Percentiles rank a stretch among this genome's conserved stretches.
phyloP scores from a whole-genome alignment of 2,888 invertebrate species.

The Trissoscelio sp. region DNA sequence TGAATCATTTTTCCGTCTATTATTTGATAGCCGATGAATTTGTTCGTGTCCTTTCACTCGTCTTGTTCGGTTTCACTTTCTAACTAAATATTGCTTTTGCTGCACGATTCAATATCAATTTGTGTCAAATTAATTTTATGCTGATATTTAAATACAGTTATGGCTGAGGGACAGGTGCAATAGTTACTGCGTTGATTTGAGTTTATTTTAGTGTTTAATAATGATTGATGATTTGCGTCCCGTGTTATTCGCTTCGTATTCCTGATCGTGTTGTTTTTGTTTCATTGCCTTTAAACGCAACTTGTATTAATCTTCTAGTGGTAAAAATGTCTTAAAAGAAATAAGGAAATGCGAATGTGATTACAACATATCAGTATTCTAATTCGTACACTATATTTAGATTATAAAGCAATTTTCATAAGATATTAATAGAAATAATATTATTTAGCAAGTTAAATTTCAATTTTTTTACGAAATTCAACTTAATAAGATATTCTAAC shows the following conservation, averaged over 20 bases:
- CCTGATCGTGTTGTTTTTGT: neutral
- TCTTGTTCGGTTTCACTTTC: conserved; percentile 57
- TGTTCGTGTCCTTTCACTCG: conserved; percentile 53
- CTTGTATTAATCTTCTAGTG: too few species aligned
- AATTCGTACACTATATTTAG: too few species aligned
- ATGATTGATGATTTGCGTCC: conserved; percentile 16
- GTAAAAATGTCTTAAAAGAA: too few species aligned
- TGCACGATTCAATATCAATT: conserved; percentile 52
- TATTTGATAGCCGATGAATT: conserved; percentile 36
- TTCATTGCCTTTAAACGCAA: too few species aligned
- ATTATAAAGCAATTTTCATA: too few species aligned
- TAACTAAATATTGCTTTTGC: conserved; percentile 47
- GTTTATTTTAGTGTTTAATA: conserved; percentile 16
- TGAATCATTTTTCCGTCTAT: conserved; percentile 12
- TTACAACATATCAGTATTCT: too few species aligned
- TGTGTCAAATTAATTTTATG: conserved; percentile 47
- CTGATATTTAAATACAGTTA: conserved; percentile 46
- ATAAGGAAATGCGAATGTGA: too few species aligned
- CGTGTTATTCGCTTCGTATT: neutral
- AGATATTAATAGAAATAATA: too few species aligned
- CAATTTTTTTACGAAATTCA: neutral
- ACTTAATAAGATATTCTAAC: neutral
- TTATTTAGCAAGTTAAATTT: too few species aligned
- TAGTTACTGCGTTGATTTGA: neutral
- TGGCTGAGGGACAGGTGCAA: conserved; percentile 23